These are phyloP conservation scores for Chromoteleia sp. DNA, from an alignment of 2,888 invertebrate species.

Conservation along the genomic window DNA sequence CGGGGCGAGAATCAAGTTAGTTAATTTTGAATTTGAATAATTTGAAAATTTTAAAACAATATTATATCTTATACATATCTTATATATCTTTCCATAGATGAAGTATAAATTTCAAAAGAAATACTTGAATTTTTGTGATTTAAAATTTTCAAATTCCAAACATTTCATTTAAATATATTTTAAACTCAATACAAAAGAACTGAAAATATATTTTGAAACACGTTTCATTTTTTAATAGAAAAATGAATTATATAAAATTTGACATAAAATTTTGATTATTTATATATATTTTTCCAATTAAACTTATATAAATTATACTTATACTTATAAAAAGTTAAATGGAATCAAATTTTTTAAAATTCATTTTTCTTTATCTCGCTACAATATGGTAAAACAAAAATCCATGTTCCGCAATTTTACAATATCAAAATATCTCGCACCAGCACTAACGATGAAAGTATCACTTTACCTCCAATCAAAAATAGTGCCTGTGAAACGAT, in stretches of 20 bases:
- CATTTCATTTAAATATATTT: background rate
- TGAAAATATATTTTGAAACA: background rate
- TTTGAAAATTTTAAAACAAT: too few relatives aligned
- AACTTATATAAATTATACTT: too few relatives aligned
- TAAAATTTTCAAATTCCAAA: background rate
- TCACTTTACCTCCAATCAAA: conserved; percentile 21
- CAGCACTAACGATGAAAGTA: conserved; percentile 48
- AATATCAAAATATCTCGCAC: conserved; percentile 34
- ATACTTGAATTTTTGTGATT: background rate
- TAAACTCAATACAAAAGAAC: background rate
- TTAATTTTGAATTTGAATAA: conserved; percentile 1
- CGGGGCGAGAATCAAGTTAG: conserved; percentile 20
- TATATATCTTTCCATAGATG: too few relatives aligned
- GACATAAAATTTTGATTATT: too few relatives aligned
- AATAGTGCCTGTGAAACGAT: conserved; percentile 66
- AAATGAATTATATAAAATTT: conserved; percentile 1
- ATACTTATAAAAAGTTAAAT: too few relatives aligned
- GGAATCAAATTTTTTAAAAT: background rate
- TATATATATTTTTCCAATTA: too few relatives aligned
- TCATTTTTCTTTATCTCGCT: conserved; percentile 7
- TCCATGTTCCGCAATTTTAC: background rate
- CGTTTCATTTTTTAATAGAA: background rate
- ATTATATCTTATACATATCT: too few relatives aligned
- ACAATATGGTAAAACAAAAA: too few relatives aligned
- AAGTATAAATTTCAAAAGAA: background rate